Evolutionary conservation across 1,140 invertebrate species (phyloP), one percentile per base, ranked within the genome.

Genomic region (Drosophila takahashii): DNA sequence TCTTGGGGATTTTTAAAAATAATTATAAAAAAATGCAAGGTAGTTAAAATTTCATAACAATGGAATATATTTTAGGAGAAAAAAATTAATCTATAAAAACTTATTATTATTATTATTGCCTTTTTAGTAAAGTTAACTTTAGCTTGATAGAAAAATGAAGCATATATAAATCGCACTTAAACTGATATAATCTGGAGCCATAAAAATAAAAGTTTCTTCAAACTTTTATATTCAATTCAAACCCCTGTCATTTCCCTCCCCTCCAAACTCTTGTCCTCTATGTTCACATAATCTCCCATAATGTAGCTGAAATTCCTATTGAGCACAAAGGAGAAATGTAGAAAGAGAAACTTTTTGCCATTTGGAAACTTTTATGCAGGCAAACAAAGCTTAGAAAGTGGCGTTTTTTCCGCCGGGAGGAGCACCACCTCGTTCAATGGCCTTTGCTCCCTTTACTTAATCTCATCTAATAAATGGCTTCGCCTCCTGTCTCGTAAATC

Each of bases 401-500:
- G 22, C n/a, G 32, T 11, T 26, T 39, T 50, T 66, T 39, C 16
- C 62, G 65, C 44, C 47, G n/a, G 16, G 10, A 11, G 13, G 15
- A 67, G 37, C 59, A 62, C 22, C 59, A 62, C 22, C 61, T 22
- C 58, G 61, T 61, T 50, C 52, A 57, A 42, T 80, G 51, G 45
- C 54, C 76, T 67, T 56, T 89, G 84, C 79, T 80, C 77, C 84
- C 80, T 90, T 81, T 86, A 79, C 74, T 91, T 91, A 90, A 90
- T 85, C 86, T 79, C 86, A 85, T 91, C 86, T 90, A 90, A 91
- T 79, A 91, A 91, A 91, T 91, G 79, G 90, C 90, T 85, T 91
- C 42, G 73, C 73, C 72, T 85, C 83, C 80, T 91, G 90, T 91
- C 84, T 89, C 90, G 90, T 92, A 92, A 92, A 92, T 92, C 90